Conservation (phyloP, 2,797 vertebrate genomes). For the Diplodus sargus region DNA sequence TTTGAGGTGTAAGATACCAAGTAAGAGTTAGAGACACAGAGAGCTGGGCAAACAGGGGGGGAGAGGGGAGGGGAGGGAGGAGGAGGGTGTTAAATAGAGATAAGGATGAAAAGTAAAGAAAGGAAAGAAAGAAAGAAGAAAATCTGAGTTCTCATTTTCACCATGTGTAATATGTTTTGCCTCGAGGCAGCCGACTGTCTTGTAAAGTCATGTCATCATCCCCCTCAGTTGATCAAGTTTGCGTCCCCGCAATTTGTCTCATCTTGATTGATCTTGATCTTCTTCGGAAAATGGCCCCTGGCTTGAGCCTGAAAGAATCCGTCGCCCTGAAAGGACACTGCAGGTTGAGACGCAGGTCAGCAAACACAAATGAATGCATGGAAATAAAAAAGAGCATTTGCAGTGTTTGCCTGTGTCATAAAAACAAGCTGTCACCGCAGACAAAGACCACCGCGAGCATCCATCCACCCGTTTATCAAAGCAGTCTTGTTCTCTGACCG, state of each 20-base stretch:
- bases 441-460: not conserved
- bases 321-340: not conserved
- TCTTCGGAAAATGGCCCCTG: slow-evolving; percentile 12
- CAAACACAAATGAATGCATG: slow-evolving; percentile 10
- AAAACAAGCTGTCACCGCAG: too few relatives aligned
- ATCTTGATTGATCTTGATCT: slow-evolving; percentile 28
- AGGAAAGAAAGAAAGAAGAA: not conserved
- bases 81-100: slow-evolving; percentile 48
- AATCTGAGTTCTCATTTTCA: slow-evolving; percentile 27
- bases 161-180: not conserved
- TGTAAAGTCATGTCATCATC: slow-evolving; percentile 20
- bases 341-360: not conserved
- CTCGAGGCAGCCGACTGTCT: not conserved
- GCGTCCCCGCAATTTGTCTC: not conserved
- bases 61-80: slow-evolving; percentile 6
- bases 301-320: not conserved
- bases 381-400: slow-evolving; percentile 4
- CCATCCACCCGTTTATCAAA: slow-evolving; percentile 1
- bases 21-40: slow-evolving; percentile 53
- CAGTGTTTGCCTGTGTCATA: too few relatives aligned
- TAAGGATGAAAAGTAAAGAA: slow-evolving; percentile 41
- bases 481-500: slow-evolving; percentile 2
- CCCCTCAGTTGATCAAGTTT: slow-evolving; percentile 12
- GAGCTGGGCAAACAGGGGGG: slow-evolving; percentile 24
- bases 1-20: slow-evolving; percentile 70